phyloP scores from a whole-genome alignment of 2,113 vertebrate genomes.

The Oryzias woworae region DNA sequence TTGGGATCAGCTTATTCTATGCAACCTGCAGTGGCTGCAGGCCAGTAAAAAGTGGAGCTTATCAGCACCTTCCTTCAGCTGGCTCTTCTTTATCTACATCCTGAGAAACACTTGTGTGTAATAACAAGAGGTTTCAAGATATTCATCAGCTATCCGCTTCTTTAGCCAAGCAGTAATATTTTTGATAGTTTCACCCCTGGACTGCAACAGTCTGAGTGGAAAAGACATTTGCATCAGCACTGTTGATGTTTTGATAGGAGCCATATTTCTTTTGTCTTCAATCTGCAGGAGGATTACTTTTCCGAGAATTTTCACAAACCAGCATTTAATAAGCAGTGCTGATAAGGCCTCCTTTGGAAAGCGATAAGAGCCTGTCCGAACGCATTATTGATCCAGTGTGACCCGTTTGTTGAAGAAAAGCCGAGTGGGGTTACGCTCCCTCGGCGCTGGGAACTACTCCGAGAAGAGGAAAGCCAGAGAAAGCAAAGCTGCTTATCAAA shows the following conservation, averaged over 20 bases:
- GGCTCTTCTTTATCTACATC: constrained; percentile 14
- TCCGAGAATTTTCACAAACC: constrained; percentile 70
- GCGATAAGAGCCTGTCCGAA: constrained; percentile 69
- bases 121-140: constrained; percentile 32
- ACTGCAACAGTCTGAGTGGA: constrained; percentile 36
- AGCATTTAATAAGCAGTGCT: constrained; percentile 58
- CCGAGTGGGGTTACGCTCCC: constrained; percentile 54
- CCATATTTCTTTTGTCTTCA: constrained; percentile 61
- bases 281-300: constrained; percentile 61
- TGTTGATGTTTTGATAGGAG: constrained; percentile 58
- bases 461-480: constrained; percentile 15
- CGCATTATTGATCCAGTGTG: constrained; percentile 72
- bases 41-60: constrained; percentile 33
- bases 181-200: constrained; percentile 6
- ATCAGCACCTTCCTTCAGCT: constrained; percentile 38
- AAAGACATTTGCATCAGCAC: constrained; percentile 63
- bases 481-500: constrained; percentile 9
- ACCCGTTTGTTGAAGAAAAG: constrained; percentile 69
- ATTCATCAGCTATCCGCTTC: constrained; percentile 33
- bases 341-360: constrained; percentile 65
- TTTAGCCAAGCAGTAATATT: constrained; percentile 8
- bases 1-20: neutral
- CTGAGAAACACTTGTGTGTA: constrained; percentile 22
- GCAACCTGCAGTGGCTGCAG: constrained; percentile 12
- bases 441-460: constrained; percentile 51